Evolutionary conservation across 2,113 vertebrate genomes (phyloP), one percentile per base, ranked within the genome.

Genomic region (Calidris pugnax): DNA sequence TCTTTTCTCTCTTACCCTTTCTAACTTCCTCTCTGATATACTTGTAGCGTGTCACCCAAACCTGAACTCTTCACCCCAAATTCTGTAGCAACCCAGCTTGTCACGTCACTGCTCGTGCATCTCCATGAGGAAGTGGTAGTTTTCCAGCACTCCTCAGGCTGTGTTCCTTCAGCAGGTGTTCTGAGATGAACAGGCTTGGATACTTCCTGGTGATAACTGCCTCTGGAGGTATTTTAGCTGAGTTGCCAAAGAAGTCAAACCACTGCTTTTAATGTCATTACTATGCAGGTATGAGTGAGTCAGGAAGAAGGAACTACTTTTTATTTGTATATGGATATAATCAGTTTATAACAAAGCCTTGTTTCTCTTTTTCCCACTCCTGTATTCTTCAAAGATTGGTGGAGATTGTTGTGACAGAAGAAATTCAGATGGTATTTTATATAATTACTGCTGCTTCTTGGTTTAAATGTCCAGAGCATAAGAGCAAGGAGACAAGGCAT

Each of bases 11-110:
- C 12, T 48, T 48, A 75, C 5, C 12, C 1, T 78, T 82, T 82
- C 47, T 0, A 20, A 41, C 26, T 20, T 82, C 6, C 10, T 47
- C 5, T 72, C 22, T n/a, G 35, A 12, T 0, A 0, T 84, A 30
- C 20, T 69, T 37, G 7, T 0, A 6, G 45, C 10, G 2, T 33
- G 30, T 64, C 39, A 16, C 24, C 37, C 35, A 69, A 41, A 53
- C 16, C 19, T 81, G 72, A 94, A 66, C 72, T 91, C 45, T 66
- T 84, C 63, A 77, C n/a, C 47, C 16, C 23, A 33, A 48, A 22
- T 80, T 76, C 63, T 66, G 15, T 51, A 60, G 79, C n/a, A 87
- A 32, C 64, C 16, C 1, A 6, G 7, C 13, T 77, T 80, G 59
- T 48, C 50, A 50, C 67, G 67, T 51, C 53, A 5, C 20, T 57